Evolutionary conservation across 2,888 invertebrate species (phyloP), one percentile per base, ranked within the genome.

Genomic region (Vanessa cardui): DNA sequence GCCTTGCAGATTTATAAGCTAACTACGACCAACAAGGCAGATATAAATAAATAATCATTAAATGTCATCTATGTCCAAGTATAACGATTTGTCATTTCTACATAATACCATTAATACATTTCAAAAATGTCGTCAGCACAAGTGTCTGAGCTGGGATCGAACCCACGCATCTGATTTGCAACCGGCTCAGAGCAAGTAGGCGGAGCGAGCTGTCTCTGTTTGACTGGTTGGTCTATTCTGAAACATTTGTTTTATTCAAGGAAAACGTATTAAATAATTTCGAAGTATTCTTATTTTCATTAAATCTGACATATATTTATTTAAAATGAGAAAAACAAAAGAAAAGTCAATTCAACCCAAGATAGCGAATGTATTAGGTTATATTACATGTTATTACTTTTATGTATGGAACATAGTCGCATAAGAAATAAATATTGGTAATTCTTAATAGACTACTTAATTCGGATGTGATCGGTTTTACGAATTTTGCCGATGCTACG

Each of bases 141-240:
- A 84, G 85, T 85, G 84, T 78, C 80, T 81, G 82, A 79, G 82
- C 76, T 74, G 77, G 84, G 84, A 82, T 80, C 74, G 81, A 83
- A 82, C 92, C 92, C 90, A 92, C 91, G 91, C 92, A 85, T 80
- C 82, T 90, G 85, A 90, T 90, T 92, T 90, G 89, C 89, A 87
- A 86, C 72, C 68, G 63, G 68, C 70, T 68, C 20, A 58, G 49
- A 18, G 62, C 62, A 68, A 70, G 72, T 74, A 72, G 73, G 73
- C 65, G 73, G 73, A 61, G 62, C 60, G 18, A 63, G 68, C 67
- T 71, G 70, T 65, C 72, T 70, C 44, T 62, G n/a, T 62, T 26
- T 46, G 60, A 68, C 50, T 63, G 56, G 49, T 58, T 50, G 62
- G 58, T 44, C 58, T 68, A 70, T 68, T 71, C 69, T 66, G 59